These are phyloP conservation scores for Glareola pratincola DNA, from an alignment of 2,113 vertebrate species.

Conservation along the genomic window DNA sequence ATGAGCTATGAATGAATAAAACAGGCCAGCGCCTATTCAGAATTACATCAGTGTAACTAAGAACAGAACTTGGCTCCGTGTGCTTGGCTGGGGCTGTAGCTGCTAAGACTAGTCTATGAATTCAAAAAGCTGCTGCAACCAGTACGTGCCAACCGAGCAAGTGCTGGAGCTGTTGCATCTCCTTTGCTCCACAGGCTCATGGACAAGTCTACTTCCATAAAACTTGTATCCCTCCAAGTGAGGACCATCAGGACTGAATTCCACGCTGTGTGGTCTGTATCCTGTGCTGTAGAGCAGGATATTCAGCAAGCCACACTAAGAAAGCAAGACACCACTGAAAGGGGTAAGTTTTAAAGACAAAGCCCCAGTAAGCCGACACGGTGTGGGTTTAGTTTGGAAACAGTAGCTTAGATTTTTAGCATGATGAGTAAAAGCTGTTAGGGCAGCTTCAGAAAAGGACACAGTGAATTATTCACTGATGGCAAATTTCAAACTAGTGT, in stretches of 20 bases:
- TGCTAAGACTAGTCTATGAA: neutral
- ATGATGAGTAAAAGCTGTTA: neutral
- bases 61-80: neutral
- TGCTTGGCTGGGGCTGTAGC: neutral
- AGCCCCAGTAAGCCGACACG: accelerated
- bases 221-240: accelerated
- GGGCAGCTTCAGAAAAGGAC: neutral
- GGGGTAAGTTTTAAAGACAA: neutral
- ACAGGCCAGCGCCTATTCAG: neutral
- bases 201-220: neutral
- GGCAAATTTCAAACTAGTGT: neutral
- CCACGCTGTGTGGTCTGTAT: neutral
- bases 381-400: neutral
- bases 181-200: neutral
- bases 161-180: neutral
- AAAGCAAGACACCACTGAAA: neutral
- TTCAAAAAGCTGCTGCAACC: neutral
- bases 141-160: neutral
- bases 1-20: neutral
- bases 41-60: neutral
- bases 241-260: neutral
- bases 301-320: neutral
- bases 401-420: neutral
- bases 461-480: neutral
- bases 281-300: neutral